Percentiles rank a stretch among this genome's conserved stretches.
phyloP scores from a whole-genome alignment of 2,888 invertebrate species.

The Blastobasis lacticolella region DNA sequence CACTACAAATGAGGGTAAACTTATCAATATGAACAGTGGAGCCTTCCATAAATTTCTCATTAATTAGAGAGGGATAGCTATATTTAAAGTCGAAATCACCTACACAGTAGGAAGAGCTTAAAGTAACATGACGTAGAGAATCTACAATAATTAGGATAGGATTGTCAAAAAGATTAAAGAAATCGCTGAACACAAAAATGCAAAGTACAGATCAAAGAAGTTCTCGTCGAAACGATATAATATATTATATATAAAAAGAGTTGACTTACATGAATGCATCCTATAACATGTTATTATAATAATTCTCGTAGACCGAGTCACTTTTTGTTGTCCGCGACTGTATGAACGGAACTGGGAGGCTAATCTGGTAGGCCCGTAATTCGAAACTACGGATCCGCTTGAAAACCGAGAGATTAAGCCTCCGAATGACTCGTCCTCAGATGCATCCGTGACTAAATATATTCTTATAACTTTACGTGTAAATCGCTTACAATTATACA shows the following conservation, averaged over 20 bases:
- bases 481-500: slow-evolving; percentile 34
- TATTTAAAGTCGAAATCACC: slow-evolving; percentile 16
- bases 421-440: no score
- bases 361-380: no score
- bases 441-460: no score
- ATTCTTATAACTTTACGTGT: not conserved
- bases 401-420: no score
- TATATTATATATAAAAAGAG: no score
- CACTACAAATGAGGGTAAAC: not conserved
- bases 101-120: slow-evolving; percentile 43
- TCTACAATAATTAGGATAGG: slow-evolving; percentile 2
- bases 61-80: not conserved
- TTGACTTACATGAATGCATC: no score
- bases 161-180: slow-evolving; percentile 15
- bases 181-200: slow-evolving; percentile 22
- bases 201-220: slow-evolving; percentile 25
- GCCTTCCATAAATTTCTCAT: slow-evolving; percentile 8
- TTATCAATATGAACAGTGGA: slow-evolving; percentile 20
- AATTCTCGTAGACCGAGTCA: no score
- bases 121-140: slow-evolving; percentile 9
- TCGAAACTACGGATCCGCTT: no score
- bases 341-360: no score
- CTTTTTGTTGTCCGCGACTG: no score
- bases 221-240: no score
- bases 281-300: slow-evolving; percentile 1